phyloP scores from a whole-genome alignment of 2,797 vertebrate genomes.

The Pogoniulus pusillus region DNA sequence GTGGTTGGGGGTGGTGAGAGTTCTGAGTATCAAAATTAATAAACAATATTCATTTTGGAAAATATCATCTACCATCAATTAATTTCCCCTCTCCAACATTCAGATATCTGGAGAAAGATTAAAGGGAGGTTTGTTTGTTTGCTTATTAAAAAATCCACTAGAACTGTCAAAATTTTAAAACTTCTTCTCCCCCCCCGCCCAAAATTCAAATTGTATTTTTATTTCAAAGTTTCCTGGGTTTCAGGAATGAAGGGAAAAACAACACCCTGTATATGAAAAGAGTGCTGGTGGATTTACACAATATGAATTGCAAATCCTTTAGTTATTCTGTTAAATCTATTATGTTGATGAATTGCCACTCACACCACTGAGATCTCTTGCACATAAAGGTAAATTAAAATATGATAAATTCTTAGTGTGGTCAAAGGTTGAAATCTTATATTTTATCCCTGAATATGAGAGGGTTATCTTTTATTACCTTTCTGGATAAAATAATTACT shows the following conservation, averaged over 20 bases:
- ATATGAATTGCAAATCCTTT: background rate
- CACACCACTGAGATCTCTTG: background rate
- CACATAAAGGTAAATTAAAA: background rate
- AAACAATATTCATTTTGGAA: no score
- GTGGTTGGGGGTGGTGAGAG: no score
- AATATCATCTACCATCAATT: no score
- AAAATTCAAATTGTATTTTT: background rate
- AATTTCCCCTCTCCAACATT: no score
- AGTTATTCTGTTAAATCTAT: background rate
- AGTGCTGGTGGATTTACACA: background rate
- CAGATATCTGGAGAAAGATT: background rate
- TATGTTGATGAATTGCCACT: background rate
- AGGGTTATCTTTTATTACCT: background rate
- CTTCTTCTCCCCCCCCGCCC: accelerated
- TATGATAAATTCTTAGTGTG: background rate
- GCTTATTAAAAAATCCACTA: background rate
- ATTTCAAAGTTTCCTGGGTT: background rate
- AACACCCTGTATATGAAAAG: background rate
- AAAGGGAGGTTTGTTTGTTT: no score
- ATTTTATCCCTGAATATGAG: background rate
- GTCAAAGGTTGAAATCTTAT: background rate
- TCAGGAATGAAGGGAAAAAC: background rate
- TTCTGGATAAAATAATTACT: background rate
- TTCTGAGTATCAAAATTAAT: no score
- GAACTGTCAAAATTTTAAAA: background rate